Conservation (phyloP, 2,113 vertebrate species). For the Gavia stellata region DNA sequence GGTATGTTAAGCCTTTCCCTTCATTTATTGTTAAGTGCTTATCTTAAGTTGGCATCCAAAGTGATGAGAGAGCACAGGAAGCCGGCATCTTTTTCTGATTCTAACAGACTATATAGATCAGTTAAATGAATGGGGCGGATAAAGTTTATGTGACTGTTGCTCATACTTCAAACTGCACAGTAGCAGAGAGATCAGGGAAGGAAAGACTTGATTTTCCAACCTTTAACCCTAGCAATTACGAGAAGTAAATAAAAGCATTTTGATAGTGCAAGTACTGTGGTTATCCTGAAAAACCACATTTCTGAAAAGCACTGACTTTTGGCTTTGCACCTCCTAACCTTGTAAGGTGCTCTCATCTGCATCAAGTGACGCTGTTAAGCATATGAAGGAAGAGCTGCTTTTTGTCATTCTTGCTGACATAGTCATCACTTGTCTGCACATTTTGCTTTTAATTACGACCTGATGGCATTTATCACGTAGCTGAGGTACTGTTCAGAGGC, state of each 20-base stretch:
- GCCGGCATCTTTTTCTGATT: not conserved
- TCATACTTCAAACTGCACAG: not conserved
- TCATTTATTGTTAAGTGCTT: not conserved
- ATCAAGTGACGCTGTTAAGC: not conserved
- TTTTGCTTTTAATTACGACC: not conserved
- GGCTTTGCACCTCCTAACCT: not conserved
- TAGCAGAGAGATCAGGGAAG: not conserved
- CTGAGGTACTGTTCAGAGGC: not conserved
- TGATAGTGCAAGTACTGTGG: not conserved
- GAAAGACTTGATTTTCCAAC: not conserved
- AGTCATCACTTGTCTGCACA: not conserved
- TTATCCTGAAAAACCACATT: not conserved
- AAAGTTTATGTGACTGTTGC: not conserved
- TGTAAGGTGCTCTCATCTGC: not conserved
- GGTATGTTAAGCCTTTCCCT: not conserved
- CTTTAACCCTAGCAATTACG: not conserved
- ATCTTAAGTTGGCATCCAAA: not conserved
- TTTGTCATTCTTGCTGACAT: not conserved
- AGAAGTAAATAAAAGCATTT: constrained; percentile 17
- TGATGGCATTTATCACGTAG: not conserved
- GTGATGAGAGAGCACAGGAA: not conserved
- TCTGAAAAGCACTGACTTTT: not conserved
- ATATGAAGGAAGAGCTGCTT: not conserved
- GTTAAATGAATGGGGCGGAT: not conserved
- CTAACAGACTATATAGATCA: not conserved